These are phyloP conservation scores for Sussaba pulchella DNA, from an alignment of 2,888 invertebrate genomes.

Conservation along the genomic window DNA sequence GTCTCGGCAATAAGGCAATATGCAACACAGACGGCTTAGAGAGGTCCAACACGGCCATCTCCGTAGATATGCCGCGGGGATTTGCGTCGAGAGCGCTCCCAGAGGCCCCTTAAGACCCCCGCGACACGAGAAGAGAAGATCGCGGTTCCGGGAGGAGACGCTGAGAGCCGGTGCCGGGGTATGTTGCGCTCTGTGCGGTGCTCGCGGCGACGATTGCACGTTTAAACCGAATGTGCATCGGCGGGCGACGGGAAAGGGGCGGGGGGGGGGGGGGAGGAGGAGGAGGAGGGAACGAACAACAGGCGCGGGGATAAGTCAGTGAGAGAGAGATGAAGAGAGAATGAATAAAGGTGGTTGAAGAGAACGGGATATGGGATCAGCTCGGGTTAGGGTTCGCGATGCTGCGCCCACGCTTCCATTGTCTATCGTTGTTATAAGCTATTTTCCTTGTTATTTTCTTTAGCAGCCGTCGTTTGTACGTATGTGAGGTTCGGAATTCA, in stretches of 20 bases:
- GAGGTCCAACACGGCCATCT: conserved; percentile 50
- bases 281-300: no score
- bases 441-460: conserved; percentile 56
- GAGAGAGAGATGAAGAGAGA: conserved; percentile 44
- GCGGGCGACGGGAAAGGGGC: conserved; percentile 44
- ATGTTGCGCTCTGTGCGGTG: background rate
- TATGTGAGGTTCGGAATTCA: conserved; percentile 13
- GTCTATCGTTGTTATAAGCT: conserved; percentile 71
- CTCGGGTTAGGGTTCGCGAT: conserved; percentile 81
- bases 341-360: conserved; percentile 62
- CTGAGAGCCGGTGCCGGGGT: conserved; percentile 37
- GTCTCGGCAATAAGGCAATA: conserved; percentile 68
- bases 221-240: conserved; percentile 22
- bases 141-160: conserved; percentile 71
- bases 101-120: conserved; percentile 36
- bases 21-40: conserved; percentile 72
- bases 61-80: conserved; percentile 32
- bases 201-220: conserved; percentile 44
- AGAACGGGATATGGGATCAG: conserved; percentile 82
- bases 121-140: conserved; percentile 45
- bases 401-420: conserved; percentile 82
- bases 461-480: conserved; percentile 30
- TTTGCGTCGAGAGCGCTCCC: conserved; percentile 12
- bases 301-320: conserved; percentile 56
- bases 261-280: conserved; percentile 64